Base-by-base conservation (phyloP, 2,113 vertebrate genomes). In the Bathybates hornii region DNA sequence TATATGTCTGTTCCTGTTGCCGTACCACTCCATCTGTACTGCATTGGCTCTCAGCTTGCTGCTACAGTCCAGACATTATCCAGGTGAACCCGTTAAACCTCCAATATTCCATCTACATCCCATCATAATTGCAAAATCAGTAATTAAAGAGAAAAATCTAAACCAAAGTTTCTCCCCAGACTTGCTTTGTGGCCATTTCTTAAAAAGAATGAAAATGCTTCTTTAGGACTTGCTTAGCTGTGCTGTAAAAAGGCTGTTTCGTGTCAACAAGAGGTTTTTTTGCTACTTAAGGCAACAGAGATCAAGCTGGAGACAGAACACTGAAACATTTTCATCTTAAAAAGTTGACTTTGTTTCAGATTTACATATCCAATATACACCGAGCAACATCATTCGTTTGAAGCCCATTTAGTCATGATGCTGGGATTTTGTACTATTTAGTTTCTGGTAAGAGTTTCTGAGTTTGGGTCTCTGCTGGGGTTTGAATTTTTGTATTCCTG, bases 1-100 rank as follows among this genome's bases (percentile, higher is more conserved):
- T 73, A 73, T 73, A 73, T 48, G 24, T 76, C 43, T 32, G 43
- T 32, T 78, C 32, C 45, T 19, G 71, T 12, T 19, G 24, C 24
- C 9, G 1, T 78, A 27, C 21, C 71, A 48, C 71, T 32, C 24
- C 24, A 50, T 78, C 16, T 50, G 16, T 8, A 1, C 24, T n/a
- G 43, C 3, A 50, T 5, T 13, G 24, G 24, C 17, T 78, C 4
- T 50, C 71, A 17, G 24, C 1, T 76, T 50, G 71, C 16, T 50
- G 41, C 43, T 76, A 48, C 71, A 48, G 71, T 76, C 71, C 68
- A 29, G 68, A 76, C 9, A n/a, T 66, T 66, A n/a, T 66, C 61
- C 32, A 66, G 10, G 2, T 66, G 10, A n/a, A 66, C 17, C 32
- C 6, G 6, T 66, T 66, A 66, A 66, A 66, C 32, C 19, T 45